Evolutionary conservation across 1,140 invertebrate species (phyloP).

Genomic region (Hestina assimilis): DNA sequence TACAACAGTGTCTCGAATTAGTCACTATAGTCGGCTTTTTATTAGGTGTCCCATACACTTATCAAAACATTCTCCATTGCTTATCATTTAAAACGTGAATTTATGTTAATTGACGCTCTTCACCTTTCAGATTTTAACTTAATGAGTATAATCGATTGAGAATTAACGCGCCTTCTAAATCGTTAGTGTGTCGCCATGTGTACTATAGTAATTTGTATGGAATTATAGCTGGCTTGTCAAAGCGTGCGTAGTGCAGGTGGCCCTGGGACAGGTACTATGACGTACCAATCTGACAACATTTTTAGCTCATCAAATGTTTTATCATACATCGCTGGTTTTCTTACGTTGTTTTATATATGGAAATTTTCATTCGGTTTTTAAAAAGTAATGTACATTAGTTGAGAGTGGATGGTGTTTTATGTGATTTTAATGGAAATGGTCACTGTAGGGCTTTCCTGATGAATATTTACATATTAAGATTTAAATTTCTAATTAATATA

Average conservation of each 20-base stretch:
- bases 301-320: neutral
- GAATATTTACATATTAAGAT: constrained; percentile 21
- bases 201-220: constrained; percentile 28
- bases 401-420: too few species aligned
- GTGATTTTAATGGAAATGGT: constrained; percentile 1
- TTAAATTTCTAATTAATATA: constrained; percentile 18
- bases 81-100: constrained; percentile 18
- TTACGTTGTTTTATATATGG: neutral
- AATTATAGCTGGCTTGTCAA: constrained; percentile 37
- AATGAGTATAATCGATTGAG: constrained; percentile 32
- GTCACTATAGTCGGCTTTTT: neutral
- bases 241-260: constrained; percentile 31
- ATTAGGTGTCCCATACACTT: constrained; percentile 12
- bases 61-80: constrained; percentile 14
- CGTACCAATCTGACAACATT: neutral
- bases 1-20: too few species aligned
- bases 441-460: constrained; percentile 12
- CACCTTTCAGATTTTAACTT: constrained; percentile 23
- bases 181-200: constrained; percentile 18
- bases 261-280: neutral
- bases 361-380: neutral
- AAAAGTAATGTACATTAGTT: constrained; percentile 1
- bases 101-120: constrained; percentile 23
- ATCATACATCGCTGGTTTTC: constrained; percentile 1
- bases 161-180: constrained; percentile 26